Percentiles rank a stretch among this genome's conserved stretches.
Evolutionary conservation across 2,888 invertebrate genomes (phyloP).

Genomic region (Microplitis deprimator): DNA sequence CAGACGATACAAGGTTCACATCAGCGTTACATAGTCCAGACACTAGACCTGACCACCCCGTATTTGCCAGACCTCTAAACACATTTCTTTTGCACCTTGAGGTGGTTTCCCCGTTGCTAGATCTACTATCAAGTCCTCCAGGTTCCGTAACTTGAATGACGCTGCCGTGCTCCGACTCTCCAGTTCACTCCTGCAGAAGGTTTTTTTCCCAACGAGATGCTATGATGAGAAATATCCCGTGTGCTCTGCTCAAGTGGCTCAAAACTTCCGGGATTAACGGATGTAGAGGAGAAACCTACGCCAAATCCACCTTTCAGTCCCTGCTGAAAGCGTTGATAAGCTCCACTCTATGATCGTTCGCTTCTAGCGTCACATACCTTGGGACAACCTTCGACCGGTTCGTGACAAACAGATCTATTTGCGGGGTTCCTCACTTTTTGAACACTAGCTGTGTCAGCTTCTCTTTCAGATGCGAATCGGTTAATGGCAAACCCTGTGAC

Average conservation of each 20-base stretch:
- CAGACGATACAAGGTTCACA: neutral
- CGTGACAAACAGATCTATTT: constrained; percentile 33
- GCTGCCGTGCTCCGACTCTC: constrained; percentile 68
- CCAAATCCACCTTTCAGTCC: constrained; percentile 50
- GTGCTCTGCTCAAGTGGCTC: constrained; percentile 48
- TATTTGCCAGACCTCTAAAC: constrained; percentile 34
- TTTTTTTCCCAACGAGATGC: constrained; percentile 54
- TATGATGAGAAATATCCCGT: constrained; percentile 53
- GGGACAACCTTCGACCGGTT: constrained; percentile 21
- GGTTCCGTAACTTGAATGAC: constrained; percentile 51
- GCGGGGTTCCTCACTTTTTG: constrained; percentile 18
- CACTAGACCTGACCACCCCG: constrained; percentile 14
- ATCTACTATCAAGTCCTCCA: constrained; percentile 9
- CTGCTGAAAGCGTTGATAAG: constrained; percentile 55
- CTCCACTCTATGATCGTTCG: constrained; percentile 30
- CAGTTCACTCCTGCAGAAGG: constrained; percentile 52
- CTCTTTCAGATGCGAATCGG: constrained; percentile 27
- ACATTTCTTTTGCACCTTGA: constrained; percentile 40
- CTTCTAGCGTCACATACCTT: constrained; percentile 29
- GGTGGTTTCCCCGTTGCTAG: constrained; percentile 69
- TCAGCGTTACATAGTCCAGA: constrained; percentile 1
- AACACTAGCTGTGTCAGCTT: neutral
- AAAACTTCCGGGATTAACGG: constrained; percentile 51
- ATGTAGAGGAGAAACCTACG: constrained; percentile 61
- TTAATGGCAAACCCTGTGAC: too few species aligned